phyloP scores from a whole-genome alignment of 2,797 vertebrate genomes.

The Megalops cyprinoides region DNA sequence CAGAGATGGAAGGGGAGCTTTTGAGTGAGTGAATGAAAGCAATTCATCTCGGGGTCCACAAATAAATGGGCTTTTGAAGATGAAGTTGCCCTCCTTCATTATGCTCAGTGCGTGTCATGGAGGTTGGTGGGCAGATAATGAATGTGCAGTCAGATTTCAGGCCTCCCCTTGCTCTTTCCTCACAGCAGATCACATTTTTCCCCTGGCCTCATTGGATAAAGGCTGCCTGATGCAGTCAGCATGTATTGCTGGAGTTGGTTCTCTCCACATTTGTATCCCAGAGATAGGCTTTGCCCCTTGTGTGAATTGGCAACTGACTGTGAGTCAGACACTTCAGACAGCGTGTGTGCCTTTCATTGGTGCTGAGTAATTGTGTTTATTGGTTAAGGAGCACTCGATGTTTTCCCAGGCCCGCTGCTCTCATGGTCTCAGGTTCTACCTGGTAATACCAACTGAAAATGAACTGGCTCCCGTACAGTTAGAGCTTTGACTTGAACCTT shows the following conservation, averaged over 20 bases:
- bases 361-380: neutral
- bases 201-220: slow-evolving; percentile 14
- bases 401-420: neutral
- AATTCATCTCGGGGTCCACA: slow-evolving; percentile 50
- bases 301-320: slow-evolving; percentile 1
- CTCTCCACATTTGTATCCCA: slow-evolving; percentile 25
- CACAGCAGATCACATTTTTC: neutral
- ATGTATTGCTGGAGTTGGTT: neutral
- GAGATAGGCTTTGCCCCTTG: neutral
- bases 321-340: neutral
- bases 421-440: slow-evolving; percentile 4
- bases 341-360: neutral
- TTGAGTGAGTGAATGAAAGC: slow-evolving; percentile 44
- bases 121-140: slow-evolving; percentile 70
- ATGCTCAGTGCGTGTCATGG: slow-evolving; percentile 64
- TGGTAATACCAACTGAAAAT: neutral
- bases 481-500: neutral
- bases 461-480: too few species aligned
- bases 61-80: slow-evolving; percentile 51
- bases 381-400: neutral
- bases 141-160: slow-evolving; percentile 52
- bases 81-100: slow-evolving; percentile 69
- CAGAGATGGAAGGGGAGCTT: slow-evolving; percentile 53
- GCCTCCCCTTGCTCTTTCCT: slow-evolving; percentile 24
- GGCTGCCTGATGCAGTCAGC: neutral